Evolutionary conservation across 2,113 vertebrate species (phyloP).

Genomic region (Amphiprion percula): DNA sequence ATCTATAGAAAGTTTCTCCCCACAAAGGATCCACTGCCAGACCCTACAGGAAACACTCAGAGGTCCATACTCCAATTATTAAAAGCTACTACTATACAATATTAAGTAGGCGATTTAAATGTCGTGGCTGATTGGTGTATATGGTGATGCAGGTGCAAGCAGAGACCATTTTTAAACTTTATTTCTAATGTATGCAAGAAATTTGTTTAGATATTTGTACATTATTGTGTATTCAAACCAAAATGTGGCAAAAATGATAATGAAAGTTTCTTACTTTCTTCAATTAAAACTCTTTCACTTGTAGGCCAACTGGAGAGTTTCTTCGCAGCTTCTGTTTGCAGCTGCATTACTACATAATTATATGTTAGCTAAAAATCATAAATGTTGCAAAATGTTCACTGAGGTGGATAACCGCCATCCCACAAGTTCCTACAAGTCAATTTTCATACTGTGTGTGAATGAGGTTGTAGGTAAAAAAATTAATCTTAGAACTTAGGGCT

Average conservation of each 20-base stretch:
- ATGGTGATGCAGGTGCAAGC: background rate
- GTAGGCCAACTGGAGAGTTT: background rate
- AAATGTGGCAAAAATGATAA: background rate
- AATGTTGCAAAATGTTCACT: slow-evolving; percentile 4
- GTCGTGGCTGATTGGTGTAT: background rate
- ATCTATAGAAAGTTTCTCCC: no score
- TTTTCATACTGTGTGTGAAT: no score
- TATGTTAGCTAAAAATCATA: background rate
- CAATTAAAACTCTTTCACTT: background rate
- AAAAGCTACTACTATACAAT: no score
- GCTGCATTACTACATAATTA: background rate
- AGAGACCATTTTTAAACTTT: no score
- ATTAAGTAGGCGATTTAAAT: no score
- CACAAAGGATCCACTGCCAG: no score
- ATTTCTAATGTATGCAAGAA: background rate
- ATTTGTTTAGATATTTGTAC: no score
- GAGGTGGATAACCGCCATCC: background rate
- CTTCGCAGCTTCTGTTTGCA: slow-evolving; percentile 1
- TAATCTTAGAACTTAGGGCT: no score
- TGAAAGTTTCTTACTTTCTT: background rate
- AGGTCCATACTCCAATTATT: no score
- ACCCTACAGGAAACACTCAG: no score
- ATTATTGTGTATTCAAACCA: background rate
- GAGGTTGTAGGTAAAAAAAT: background rate
- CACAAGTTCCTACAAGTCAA: slow-evolving; percentile 20